Base-by-base conservation (phyloP, 2,113 vertebrate genomes). In the Clinocottus analis region DNA sequence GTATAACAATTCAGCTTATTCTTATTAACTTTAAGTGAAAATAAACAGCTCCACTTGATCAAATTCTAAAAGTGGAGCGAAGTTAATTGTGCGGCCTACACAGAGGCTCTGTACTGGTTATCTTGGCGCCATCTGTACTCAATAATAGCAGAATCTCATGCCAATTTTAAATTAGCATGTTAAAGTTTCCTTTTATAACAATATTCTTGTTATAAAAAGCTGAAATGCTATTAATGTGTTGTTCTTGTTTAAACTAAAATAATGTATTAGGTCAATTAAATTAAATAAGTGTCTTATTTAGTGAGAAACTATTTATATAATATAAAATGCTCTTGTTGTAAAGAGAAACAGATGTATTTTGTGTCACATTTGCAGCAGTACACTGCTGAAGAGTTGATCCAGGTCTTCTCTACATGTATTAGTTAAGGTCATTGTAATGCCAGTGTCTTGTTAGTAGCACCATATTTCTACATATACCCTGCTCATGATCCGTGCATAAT, bases 401-500 rank as follows among this genome's bases (percentile, higher is more conserved):
- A 27, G 60, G 65, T 66, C 65, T 47, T 77, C 27, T 49, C 0
- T 72, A 37, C 43, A 59, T 78, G 82, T 78, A 73, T 85, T 81
- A 82, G 60, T 53, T 72, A 21, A 80, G 77, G 80, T 70, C 70
- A 85, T 74, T 75, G 53, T 39, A 25, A 63, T 69, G 70, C 39
- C 72, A 83, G 29, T 35, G 65, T 45, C 66, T 64, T 41, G 58
- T 65, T 82, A 71, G 79, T 19, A 49, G 72, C 39, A 14, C 75
- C 59, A 55, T 67, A 77, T 66, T 80, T 80, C 61, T 55, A 60
- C 58, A 75, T 47, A 67, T 69, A 33, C 67, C 11, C 23, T 75
- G 73, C 80, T 72, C 27, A 69, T 37, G 75, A 65, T 43, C 43
- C 41, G 0, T 72, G 61, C 75, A 77, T 80, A 87, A 85, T 82